Conservation (phyloP, 2,888 invertebrate genomes). For the Ernsta delagoae region DNA sequence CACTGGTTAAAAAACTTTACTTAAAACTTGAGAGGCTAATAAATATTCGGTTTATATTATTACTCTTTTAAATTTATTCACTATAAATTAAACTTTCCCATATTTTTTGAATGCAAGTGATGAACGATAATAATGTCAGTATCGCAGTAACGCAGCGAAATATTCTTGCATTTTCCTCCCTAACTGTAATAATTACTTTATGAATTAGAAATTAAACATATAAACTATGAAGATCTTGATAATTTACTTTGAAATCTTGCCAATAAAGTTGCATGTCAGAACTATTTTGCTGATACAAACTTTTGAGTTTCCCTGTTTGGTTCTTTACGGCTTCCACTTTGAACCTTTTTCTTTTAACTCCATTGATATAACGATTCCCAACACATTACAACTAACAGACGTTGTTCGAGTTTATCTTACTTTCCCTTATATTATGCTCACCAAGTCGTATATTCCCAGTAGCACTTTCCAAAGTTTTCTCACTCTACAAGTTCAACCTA, state of each 20-base stretch:
- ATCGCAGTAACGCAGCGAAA: no score
- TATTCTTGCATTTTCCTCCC: no score
- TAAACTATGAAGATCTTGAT: no score
- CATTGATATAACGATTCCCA: background rate
- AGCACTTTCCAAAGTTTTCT: constrained; percentile 16
- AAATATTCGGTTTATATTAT: background rate
- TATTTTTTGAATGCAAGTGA: no score
- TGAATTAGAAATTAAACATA: no score
- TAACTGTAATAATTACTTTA: no score
- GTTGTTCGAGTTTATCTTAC: constrained; percentile 7
- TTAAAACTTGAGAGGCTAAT: background rate
- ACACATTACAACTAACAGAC: constrained; percentile 9
- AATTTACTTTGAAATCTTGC: no score
- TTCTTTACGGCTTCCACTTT: background rate
- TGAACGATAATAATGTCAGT: no score
- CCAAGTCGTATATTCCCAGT: constrained; percentile 4
- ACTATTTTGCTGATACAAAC: no score
- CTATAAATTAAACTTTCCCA: no score
- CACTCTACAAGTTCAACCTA: constrained; percentile 24
- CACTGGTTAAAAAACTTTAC: background rate
- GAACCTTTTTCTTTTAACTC: background rate
- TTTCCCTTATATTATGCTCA: constrained; percentile 17
- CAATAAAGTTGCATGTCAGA: no score
- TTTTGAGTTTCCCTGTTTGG: background rate
- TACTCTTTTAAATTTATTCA: no score